Base-by-base conservation (phyloP, 1,140 invertebrate species). In the Matsumurasca onukii region DNA sequence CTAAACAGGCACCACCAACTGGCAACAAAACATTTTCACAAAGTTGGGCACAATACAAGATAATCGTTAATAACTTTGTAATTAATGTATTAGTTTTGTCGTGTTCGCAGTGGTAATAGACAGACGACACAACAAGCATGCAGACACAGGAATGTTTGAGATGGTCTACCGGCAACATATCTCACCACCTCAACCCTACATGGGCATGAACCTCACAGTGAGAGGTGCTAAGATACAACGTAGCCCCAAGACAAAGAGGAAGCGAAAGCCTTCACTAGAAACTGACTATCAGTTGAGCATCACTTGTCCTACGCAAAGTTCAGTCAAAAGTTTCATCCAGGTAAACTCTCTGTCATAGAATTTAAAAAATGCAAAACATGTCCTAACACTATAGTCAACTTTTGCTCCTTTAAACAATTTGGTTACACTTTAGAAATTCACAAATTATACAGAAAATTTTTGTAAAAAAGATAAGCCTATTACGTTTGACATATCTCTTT, bases 81-180 rank as follows among this genome's bases (percentile, higher is more conserved):
- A n/a, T n/a, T n/a, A n/a, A n/a, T n/a, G n/a, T n/a, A n/a, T n/a
- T n/a, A n/a, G n/a, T n/a, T 39, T 5, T 25, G 15, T 27, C 30
- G 55, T 65, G 45, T 27, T 84, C 86, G 61, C 78, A 97, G 94
- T 98, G 73, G 89, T 95, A 0, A 81, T 98, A 17, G 95, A 98
- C 78, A 83, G 88, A 68, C 85, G 87, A 57, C 81, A 85, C 52
- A 89, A 95, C 78, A 86, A 88, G 70, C 89, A 88, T 62, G 90
- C 91, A 17, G 88, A 92, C 71, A 93, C 92, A 2, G 95, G 95
- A 24, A 83, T 88, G 66, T 98, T 97, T 78, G 94, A 96, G 77
- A 76, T 95, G 69, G 87, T 89, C n/a, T 95, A 93, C 78, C 89
- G 88, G 67, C 90, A 90, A 74, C 68, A 83, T 63, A 83, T 90